phyloP scores from a whole-genome alignment of 2,888 invertebrate species.

The Lamellibrachia satsuma region DNA sequence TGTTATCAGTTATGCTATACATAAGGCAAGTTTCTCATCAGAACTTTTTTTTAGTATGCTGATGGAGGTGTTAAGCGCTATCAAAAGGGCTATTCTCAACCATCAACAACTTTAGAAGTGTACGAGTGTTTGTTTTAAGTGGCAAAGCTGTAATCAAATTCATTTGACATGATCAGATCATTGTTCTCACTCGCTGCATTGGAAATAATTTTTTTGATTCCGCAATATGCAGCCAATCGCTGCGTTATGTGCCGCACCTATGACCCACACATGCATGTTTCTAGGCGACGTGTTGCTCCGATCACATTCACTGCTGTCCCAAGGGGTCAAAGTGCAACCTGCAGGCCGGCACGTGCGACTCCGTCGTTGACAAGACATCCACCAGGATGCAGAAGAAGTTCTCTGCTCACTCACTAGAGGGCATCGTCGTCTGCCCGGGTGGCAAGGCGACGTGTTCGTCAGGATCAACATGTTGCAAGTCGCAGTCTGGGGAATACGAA shows the following conservation, averaged over 20 bases:
- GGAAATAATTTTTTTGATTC: no score
- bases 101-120: no score
- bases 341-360: slow-evolving; percentile 39
- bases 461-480: slow-evolving; percentile 17
- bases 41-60: no score
- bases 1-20: neutral
- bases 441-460: neutral
- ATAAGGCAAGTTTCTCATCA: neutral
- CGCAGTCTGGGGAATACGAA: neutral
- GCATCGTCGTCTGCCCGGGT: neutral
- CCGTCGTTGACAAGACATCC: neutral
- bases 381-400: neutral
- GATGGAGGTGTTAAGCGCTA: no score
- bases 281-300: slow-evolving; percentile 45
- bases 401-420: slow-evolving; percentile 10
- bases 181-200: no score
- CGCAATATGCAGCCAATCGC: no score
- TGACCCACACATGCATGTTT: neutral
- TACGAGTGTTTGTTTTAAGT: no score
- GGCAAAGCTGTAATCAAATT: no score
- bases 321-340: no score
- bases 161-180: no score
- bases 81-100: no score
- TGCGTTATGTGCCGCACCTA: no score
- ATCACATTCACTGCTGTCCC: slow-evolving; percentile 56